Evolutionary conservation across 2,113 vertebrate species (phyloP), one percentile per base, ranked within the genome.

Genomic region (Festucalex cinctus): DNA sequence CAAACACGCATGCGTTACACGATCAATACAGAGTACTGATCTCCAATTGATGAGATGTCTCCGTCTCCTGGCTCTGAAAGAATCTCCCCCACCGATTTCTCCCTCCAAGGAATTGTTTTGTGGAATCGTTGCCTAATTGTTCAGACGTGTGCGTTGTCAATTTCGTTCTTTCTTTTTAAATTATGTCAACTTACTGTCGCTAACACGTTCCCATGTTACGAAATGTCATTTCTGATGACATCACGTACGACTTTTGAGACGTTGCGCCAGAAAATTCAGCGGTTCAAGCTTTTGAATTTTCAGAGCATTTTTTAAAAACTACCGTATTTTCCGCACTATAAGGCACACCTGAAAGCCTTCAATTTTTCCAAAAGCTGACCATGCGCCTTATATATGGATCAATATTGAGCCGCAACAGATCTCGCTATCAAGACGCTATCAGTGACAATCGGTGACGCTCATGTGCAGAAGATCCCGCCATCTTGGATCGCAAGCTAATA

Each of bases 21-120:
- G 81, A 91, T 91, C 90, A 65, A 92, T 91, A 85, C 54, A 32
- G 63, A 84, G 78, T 83, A 83, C 78, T 88, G 82, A 88, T 91
- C 90, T 87, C 79, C 73, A 73, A 88, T 87, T 89, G 84, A 91
- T 89, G 82, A 88, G 89, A 88, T 70, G 78, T 77, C 83, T 84
- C 81, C 81, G 43, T 66, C 70, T n/a, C 67, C 65, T 61, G 77
- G 66, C 77, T 77, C 51, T 57, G 10, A 61, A 79, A 80, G 89
- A 85, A 90, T 89, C 88, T 84, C 73, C 65, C 26, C 64, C 59
- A 22, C 71, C 85, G 88, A 89, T 90, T 89, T 88, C 87, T 85
- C 81, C 76, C 71, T 32, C 73, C 58, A 35, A 58, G 70, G 64
- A n/a, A 72, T 79, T 66, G 77, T 82, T 82, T 75, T 82, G 80